Evolutionary conservation across 2,888 invertebrate species (phyloP), one percentile per base, ranked within the genome.

Genomic region (Acanthacorydalis orientalis): DNA sequence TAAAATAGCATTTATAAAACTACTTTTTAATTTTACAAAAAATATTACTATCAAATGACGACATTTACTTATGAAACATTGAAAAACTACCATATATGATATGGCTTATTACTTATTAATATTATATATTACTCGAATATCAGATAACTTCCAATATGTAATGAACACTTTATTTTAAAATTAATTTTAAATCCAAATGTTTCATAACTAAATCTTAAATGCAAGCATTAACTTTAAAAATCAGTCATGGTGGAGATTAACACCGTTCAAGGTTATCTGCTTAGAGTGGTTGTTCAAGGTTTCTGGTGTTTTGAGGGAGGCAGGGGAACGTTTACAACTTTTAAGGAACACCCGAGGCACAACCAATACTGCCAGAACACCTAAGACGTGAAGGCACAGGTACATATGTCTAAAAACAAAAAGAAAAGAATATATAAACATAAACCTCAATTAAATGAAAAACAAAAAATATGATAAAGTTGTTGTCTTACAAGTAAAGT

Each of bases 401-500:
- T 64, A 66, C 63, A 68, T 61, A 56, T 60, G 58, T 60, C 64
- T 64, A 54, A 7, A 59, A 60, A 12, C 35, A 48, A 50, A 48
- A 34, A 23, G 44, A 37, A 41, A 14, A 48, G 34, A 10, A 31
- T 40, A 44, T 44, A n/a, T 46, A 33, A 10, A 47, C 14, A 16
- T 3, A 31, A 31, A 16, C 7, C 7, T 41, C 14, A 7, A 11
- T 16, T n/a, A 6, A 41, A 4, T 11, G 11, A 16, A 6, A 23
- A 7, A 15, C 14, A 9, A 14, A 4, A 12, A 4, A 12, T 37
- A 37, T 12, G 6, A 37, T n/a, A 37, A 37, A 37, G 12, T 12
- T 15, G n/a, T 10, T 10, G 52, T 69, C 80, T 73, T 71, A 92
- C 90, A 78, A 77, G 65, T 85, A 89, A 57, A 91, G 69, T 48